Evolutionary conservation across 92 coral and sea anemone genomes (phyloP), one percentile per base, ranked within the genome.

Genomic region (Zoanthus gigantus): DNA sequence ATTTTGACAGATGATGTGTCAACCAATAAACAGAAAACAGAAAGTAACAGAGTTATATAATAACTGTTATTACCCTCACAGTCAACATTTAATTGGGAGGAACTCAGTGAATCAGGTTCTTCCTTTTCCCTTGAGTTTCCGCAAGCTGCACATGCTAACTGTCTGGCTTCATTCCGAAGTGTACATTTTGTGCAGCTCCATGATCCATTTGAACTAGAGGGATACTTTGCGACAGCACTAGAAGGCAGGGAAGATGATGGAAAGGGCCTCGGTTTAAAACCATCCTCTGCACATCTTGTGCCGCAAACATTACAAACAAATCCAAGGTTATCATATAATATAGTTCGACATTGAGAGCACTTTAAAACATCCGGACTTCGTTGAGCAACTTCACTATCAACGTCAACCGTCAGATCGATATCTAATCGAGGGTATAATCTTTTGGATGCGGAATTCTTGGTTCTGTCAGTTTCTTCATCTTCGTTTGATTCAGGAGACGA

Each of bases 201-300:
- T 10, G 58, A 56, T 28, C 94, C 94, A 80, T 83, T 82, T 31
- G 94, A 90, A 45, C 89, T 73, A 9, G 92, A 82, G 8, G 77
- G 72, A 58, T 78, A 91, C 17, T 71, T 65, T 34, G 94, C 91
- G 48, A 91, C 91, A 6, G 96, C 85, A 18, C 86, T 82, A 4
- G 92, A 87, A 47, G 94, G 94, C 23, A 95, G 82, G 30, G 99
- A 97, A n/a, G 98, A 95, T 52, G 96, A 90, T 11, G 99, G 99
- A 68, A 97, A 95, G 9, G 98, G 98, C 65, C 98, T 81, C 6
- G 99, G 99, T 82, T 97, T 97, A 45, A 97, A 97, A 29, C 98
- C 98, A n/a, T 94, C 95, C n/a, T 92, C 87, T 37, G 93, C 77
- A 76, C 99, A 97, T 44, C 91, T 94, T 0, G 92, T 86, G 1